phyloP scores from a whole-genome alignment of 2,888 invertebrate species.

The Iphiclides podalirius region DNA sequence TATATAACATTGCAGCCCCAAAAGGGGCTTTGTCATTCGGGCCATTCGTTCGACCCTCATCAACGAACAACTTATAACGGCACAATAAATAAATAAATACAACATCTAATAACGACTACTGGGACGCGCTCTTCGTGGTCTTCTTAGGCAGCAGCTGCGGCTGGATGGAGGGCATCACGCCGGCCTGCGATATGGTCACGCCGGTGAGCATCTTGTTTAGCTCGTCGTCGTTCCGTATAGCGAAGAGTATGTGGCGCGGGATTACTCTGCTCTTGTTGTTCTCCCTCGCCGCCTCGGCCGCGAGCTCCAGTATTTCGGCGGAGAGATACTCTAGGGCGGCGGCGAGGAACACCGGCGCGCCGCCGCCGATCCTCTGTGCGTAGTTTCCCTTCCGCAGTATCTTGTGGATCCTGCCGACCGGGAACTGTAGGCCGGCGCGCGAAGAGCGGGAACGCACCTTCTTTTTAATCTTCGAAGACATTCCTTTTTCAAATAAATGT shows the following conservation, averaged over 20 bases:
- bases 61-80: slow-evolving; percentile 18
- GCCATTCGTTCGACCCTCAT: slow-evolving; percentile 27
- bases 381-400: slow-evolving; percentile 81
- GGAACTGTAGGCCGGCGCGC: slow-evolving; percentile 76
- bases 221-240: slow-evolving; percentile 58
- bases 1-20: slow-evolving; percentile 44
- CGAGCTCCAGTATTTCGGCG: slow-evolving; percentile 84
- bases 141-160: slow-evolving; percentile 54
- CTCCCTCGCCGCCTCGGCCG: slow-evolving; percentile 81
- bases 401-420: slow-evolving; percentile 79
- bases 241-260: slow-evolving; percentile 52
- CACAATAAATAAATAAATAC: slow-evolving; percentile 11
- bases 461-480: slow-evolving; percentile 38
- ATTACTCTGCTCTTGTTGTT: slow-evolving; percentile 81
- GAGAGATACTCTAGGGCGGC: slow-evolving; percentile 83
- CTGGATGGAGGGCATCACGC: slow-evolving; percentile 52
- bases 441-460: slow-evolving; percentile 54
- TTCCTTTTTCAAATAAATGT: slow-evolving; percentile 20
- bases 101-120: not conserved
- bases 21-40: slow-evolving; percentile 44
- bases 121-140: slow-evolving; percentile 38
- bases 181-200: slow-evolving; percentile 52
- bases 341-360: slow-evolving; percentile 76
- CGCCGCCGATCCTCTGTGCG: slow-evolving; percentile 77
- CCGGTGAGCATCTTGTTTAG: slow-evolving; percentile 47